A percentile compares a stretch with the other conserved stretches of the same genome.
Conservation (phyloP, 1,140 invertebrate genomes). For the Polyergus mexicanus region DNA sequence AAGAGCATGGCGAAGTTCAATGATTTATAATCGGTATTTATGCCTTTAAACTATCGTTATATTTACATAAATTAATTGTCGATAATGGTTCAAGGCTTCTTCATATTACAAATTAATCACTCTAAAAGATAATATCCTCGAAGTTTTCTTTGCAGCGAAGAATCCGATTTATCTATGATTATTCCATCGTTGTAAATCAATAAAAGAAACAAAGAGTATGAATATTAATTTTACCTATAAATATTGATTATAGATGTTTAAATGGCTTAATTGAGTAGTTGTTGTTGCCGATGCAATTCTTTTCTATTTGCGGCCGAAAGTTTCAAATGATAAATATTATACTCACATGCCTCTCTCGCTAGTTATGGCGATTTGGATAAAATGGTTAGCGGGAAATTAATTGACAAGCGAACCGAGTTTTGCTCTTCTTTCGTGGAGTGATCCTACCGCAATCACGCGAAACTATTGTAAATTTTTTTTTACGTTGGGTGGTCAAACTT, state of each 20-base stretch:
- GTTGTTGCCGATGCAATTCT: slow-evolving; percentile 42
- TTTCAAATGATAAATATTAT: slow-evolving; percentile 64
- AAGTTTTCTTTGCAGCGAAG: not conserved
- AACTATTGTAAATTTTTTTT: slow-evolving; percentile 54
- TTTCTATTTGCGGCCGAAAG: slow-evolving; percentile 30
- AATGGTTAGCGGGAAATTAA: slow-evolving; percentile 26
- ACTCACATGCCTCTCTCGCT: slow-evolving; percentile 1
- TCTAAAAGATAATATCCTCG: not conserved
- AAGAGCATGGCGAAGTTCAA: not conserved
- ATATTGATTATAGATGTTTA: slow-evolving; percentile 58
- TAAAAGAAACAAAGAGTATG: not conserved
- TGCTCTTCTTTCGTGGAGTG: slow-evolving; percentile 50
- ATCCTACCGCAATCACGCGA: slow-evolving; percentile 17
- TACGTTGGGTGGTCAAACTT: slow-evolving; percentile 39
- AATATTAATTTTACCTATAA: slow-evolving; percentile 42
- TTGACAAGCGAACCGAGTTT: slow-evolving; percentile 65
- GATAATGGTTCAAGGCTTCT: slow-evolving; percentile 16
- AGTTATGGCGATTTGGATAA: slow-evolving; percentile 20
- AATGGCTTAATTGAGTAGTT: not conserved
- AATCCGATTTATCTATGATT: not conserved
- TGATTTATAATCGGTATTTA: not conserved
- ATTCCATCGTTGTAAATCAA: slow-evolving; percentile 9
- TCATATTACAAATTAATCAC: not conserved
- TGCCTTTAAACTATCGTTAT: not conserved
- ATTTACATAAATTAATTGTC: slow-evolving; percentile 4